Percentiles rank a stretch among this genome's conserved stretches.
Evolutionary conservation across 2,113 vertebrate genomes (phyloP).

Genomic region (Hippocampus mohnikei): DNA sequence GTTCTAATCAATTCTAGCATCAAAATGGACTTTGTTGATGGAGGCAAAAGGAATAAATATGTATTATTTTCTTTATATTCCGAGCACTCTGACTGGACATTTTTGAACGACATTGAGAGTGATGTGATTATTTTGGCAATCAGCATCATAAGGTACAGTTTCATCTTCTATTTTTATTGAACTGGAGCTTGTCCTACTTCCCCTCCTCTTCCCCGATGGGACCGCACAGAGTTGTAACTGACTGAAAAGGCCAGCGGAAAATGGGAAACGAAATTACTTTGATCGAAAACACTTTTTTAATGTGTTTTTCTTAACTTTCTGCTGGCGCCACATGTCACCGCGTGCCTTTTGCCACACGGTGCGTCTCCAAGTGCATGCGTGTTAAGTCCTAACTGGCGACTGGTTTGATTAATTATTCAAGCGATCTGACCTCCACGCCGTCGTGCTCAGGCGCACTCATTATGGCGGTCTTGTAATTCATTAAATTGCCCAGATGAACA

Average conservation of each 20-base stretch:
- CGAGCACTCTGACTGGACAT: slow-evolving; percentile 16
- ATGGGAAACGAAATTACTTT: slow-evolving; percentile 75
- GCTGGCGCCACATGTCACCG: slow-evolving; percentile 8
- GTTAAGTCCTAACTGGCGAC: slow-evolving; percentile 47
- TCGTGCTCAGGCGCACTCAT: slow-evolving; percentile 54
- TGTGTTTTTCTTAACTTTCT: slow-evolving; percentile 36
- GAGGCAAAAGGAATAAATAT: not conserved
- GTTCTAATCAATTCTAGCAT: not conserved
- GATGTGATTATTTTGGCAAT: slow-evolving; percentile 40
- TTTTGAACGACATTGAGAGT: slow-evolving; percentile 13
- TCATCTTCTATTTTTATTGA: slow-evolving; percentile 69
- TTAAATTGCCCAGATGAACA: slow-evolving; percentile 65
- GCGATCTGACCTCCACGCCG: slow-evolving; percentile 58
- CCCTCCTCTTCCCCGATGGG: slow-evolving; percentile 57
- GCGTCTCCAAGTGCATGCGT: slow-evolving; percentile 25
- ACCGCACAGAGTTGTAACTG: slow-evolving; percentile 64
- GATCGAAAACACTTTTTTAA: slow-evolving; percentile 53
- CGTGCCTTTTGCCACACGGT: slow-evolving; percentile 24
- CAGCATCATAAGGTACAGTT: slow-evolving; percentile 47
- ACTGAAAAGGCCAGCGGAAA: slow-evolving; percentile 70
- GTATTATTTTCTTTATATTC: not conserved
- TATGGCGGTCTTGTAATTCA: slow-evolving; percentile 66
- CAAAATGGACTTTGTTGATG: not conserved
- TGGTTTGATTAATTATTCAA: slow-evolving; percentile 63
- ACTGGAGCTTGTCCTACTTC: slow-evolving; percentile 74